Evolutionary conservation across 2,113 vertebrate genomes (phyloP).

Genomic region (Origma solitaria): DNA sequence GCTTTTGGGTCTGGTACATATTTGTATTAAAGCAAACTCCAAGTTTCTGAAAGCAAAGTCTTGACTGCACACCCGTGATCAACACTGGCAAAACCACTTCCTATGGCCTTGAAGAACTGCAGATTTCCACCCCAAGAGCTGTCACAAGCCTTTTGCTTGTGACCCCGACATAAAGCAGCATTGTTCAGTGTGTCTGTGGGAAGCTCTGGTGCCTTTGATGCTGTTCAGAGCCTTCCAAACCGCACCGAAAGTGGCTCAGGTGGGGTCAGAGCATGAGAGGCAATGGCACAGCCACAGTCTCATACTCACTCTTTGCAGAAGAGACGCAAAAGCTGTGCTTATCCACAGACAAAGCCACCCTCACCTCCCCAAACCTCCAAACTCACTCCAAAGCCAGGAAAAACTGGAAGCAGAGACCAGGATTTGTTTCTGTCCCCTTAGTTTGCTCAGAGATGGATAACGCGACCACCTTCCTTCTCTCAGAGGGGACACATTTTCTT

Average conservation of each 20-base stretch:
- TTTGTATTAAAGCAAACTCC: neutral
- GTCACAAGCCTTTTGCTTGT: neutral
- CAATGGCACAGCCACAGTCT: accelerated
- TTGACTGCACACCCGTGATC: neutral
- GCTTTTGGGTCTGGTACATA: neutral
- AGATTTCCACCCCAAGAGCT: neutral
- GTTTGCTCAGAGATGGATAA: neutral
- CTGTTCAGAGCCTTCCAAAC: neutral
- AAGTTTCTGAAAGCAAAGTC: neutral
- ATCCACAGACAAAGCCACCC: neutral
- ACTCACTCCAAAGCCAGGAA: neutral
- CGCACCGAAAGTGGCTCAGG: accelerated
- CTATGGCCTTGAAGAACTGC: accelerated
- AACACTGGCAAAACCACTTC: neutral
- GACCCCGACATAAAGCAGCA: neutral
- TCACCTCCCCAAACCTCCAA: neutral
- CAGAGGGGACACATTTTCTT: neutral
- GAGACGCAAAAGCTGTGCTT: neutral
- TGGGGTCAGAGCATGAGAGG: neutral
- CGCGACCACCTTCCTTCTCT: accelerated
- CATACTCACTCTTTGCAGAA: accelerated
- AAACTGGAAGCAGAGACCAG: neutral
- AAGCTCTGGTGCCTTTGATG: neutral
- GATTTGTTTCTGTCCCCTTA: neutral
- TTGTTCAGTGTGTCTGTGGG: accelerated